Evolutionary conservation across 2,888 invertebrate species (phyloP).

Genomic region (Sminthurides aquaticus): DNA sequence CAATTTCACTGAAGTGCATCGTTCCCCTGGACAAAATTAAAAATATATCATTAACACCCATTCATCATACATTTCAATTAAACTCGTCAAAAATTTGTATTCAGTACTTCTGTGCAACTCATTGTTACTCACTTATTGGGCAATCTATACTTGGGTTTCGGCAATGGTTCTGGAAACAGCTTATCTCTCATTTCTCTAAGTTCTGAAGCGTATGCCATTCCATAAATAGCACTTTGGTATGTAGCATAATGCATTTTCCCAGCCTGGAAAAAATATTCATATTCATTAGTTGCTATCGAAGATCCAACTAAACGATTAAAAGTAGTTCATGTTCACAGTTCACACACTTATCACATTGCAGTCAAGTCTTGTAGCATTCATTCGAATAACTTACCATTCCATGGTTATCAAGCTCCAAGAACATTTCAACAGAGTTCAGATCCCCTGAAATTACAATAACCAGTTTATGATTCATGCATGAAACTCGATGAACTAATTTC

Average conservation of each 20-base stretch:
- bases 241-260: slow-evolving; percentile 71
- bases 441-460: slow-evolving; percentile 51
- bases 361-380: too few relatives aligned
- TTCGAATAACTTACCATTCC: slow-evolving; percentile 27
- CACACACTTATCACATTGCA: neutral
- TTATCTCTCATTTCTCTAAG: slow-evolving; percentile 59
- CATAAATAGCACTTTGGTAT: slow-evolving; percentile 79
- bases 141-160: slow-evolving; percentile 58
- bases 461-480: slow-evolving; percentile 2
- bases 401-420: slow-evolving; percentile 50
- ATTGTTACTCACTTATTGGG: slow-evolving; percentile 52
- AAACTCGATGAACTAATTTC: neutral
- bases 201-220: slow-evolving; percentile 60
- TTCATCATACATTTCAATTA: too few relatives aligned
- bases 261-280: slow-evolving; percentile 46
- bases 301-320: too few relatives aligned
- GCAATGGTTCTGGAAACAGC: slow-evolving; percentile 60
- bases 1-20: slow-evolving; percentile 51
- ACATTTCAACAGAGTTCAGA: slow-evolving; percentile 64
- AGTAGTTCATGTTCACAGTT: too few relatives aligned
- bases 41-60: neutral
- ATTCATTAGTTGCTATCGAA: neutral
- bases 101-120: too few relatives aligned
- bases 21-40: slow-evolving; percentile 47
- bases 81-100: too few relatives aligned